phyloP scores from a whole-genome alignment of 2,113 vertebrate genomes.

The Rhodinocichla rosea region DNA sequence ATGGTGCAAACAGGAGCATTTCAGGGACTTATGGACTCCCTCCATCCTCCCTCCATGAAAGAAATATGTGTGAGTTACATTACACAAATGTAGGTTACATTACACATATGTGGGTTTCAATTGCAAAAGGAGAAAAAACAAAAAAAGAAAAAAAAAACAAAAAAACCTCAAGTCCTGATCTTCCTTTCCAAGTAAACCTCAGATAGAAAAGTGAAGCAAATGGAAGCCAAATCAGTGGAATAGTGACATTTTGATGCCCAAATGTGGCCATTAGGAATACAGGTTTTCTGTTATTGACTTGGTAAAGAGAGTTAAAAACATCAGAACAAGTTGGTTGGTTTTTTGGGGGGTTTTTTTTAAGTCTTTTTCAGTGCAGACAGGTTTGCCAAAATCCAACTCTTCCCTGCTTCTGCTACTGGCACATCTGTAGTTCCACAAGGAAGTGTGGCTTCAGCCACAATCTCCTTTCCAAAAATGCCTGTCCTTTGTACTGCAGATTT shows the following conservation, averaged over 20 bases:
- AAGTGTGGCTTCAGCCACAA: neutral
- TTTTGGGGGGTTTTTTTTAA: accelerated
- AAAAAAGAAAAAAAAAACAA: neutral
- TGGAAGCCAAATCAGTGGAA: neutral
- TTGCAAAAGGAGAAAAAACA: neutral
- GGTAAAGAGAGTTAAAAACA: neutral
- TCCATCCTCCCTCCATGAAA: neutral
- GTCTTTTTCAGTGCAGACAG: neutral
- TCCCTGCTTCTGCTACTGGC: neutral
- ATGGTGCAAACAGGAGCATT: neutral
- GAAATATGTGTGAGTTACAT: neutral
- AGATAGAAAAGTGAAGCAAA: neutral
- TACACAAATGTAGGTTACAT: neutral
- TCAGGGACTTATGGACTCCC: neutral
- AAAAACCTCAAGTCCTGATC: neutral
- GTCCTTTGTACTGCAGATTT: neutral
- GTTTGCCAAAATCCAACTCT: neutral
- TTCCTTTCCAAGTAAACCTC: neutral
- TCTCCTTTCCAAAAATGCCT: neutral
- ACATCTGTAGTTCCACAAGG: neutral
- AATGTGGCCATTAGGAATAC: neutral
- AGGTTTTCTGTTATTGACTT: neutral
- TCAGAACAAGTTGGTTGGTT: neutral
- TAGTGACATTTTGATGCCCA: neutral
- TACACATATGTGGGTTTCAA: neutral